Conservation (phyloP, 1,140 invertebrate genomes). For the Nasonia giraulti region DNA sequence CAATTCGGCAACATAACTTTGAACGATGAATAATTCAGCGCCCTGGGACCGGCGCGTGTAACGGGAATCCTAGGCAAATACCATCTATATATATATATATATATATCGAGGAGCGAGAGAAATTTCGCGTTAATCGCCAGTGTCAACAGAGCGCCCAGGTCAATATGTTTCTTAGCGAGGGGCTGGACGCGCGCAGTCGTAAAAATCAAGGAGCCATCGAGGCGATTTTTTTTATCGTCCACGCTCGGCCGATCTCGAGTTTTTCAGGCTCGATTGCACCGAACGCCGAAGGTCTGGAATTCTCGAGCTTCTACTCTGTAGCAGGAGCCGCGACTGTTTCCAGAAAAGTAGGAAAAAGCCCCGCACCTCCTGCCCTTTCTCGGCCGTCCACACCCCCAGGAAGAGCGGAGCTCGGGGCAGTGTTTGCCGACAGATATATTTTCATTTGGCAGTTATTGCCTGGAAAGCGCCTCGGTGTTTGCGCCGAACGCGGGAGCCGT, state of each 20-base stretch:
- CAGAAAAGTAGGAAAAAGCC: too few species aligned
- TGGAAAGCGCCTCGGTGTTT: constrained; percentile 54
- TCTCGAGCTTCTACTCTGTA: too few species aligned
- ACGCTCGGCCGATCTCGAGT: constrained; percentile 38
- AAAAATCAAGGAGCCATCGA: constrained; percentile 40
- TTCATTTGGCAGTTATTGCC: constrained; percentile 75
- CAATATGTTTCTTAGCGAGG: constrained; percentile 48
- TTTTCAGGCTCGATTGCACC: too few species aligned
- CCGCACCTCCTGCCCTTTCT: not conserved
- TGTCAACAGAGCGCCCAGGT: constrained; percentile 36
- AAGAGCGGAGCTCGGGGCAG: constrained; percentile 44
- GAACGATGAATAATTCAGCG: not conserved
- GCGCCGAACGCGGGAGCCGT: constrained; percentile 35
- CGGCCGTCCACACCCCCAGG: not conserved
- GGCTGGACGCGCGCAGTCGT: constrained; percentile 33
- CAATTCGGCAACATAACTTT: too few species aligned
- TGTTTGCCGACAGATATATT: constrained; percentile 74
- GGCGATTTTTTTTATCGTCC: constrained; percentile 53
- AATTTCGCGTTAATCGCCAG: constrained; percentile 42
- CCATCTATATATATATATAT: too few species aligned
- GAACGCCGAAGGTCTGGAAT: too few species aligned
- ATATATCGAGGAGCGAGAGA: not conserved
- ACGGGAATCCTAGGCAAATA: constrained; percentile 16
- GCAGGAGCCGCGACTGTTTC: too few species aligned
- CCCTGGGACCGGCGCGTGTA: not conserved